A percentile compares a stretch with the other conserved stretches of the same genome.
phyloP scores from a whole-genome alignment of 2,113 vertebrate genomes.

The Lichenostomus cassidix region DNA sequence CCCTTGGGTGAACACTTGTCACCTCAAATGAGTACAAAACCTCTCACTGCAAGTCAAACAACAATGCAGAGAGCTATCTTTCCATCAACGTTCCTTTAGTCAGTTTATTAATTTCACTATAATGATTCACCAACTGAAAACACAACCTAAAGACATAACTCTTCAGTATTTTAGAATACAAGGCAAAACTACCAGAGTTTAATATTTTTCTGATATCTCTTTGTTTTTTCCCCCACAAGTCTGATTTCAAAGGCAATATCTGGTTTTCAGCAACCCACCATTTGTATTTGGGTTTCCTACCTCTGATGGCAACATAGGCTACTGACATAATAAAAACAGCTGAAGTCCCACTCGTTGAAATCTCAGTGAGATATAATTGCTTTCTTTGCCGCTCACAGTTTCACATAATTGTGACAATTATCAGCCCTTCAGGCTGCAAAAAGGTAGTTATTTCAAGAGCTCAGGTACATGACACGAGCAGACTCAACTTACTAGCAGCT shows the following conservation, averaged over 20 bases:
- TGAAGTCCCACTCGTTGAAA: neutral
- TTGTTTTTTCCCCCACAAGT: neutral
- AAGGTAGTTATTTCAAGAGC: neutral
- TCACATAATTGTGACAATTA: neutral
- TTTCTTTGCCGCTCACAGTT: neutral
- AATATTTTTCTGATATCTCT: neutral
- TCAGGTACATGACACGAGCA: neutral
- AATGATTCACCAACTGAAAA: neutral
- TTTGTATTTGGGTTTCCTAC: neutral
- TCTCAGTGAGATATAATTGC: neutral
- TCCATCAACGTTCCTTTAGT: neutral
- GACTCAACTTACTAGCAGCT: neutral
- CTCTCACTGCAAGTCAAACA: neutral
- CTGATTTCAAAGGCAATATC: neutral
- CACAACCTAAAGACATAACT: neutral
- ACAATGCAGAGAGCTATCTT: neutral
- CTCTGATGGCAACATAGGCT: neutral
- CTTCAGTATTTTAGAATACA: neutral
- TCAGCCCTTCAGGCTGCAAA: neutral
- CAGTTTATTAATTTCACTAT: neutral
- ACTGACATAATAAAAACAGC: neutral
- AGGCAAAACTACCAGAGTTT: neutral
- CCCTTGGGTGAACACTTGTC: neutral
- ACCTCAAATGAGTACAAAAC: neutral
- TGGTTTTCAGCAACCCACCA: neutral